phyloP scores from a whole-genome alignment of 2,888 invertebrate genomes.

The Folsomia candida region DNA sequence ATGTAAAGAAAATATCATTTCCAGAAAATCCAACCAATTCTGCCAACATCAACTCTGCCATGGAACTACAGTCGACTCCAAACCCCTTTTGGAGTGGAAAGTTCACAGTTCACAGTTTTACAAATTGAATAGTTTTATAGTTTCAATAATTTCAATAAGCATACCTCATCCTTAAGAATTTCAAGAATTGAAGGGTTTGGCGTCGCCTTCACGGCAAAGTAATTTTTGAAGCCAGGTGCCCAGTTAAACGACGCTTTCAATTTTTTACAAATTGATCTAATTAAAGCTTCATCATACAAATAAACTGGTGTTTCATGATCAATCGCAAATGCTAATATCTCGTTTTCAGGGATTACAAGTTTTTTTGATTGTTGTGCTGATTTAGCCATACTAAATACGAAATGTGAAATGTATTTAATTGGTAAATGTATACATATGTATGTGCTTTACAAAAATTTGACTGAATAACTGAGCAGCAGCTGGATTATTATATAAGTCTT shows the following conservation, averaged over 20 bases:
- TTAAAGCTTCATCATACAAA: constrained; percentile 17
- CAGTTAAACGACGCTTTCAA: constrained; percentile 19
- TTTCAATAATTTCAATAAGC: too few relatives aligned
- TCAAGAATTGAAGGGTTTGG: constrained; percentile 25
- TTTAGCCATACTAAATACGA: too few relatives aligned
- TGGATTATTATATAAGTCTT: too few relatives aligned
- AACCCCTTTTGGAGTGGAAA: constrained; percentile 21
- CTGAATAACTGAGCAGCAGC: too few relatives aligned
- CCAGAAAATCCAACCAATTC: constrained; percentile 19
- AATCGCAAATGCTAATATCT: neutral
- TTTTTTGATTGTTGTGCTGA: neutral
- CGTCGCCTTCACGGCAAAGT: constrained; percentile 33
- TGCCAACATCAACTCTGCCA: constrained; percentile 22
- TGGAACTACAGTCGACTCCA: constrained; percentile 28
- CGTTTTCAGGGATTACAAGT: neutral
- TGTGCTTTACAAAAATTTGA: too few relatives aligned
- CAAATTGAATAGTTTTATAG: neutral
- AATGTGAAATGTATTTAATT: too few relatives aligned
- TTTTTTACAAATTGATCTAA: constrained; percentile 5
- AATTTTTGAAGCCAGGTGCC: constrained; percentile 20
- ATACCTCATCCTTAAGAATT: constrained; percentile 26
- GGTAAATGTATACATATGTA: too few relatives aligned
- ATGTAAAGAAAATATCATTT: constrained; percentile 27
- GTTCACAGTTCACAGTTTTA: neutral
- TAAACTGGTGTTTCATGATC: constrained; percentile 19